phyloP scores from a whole-genome alignment of 2,113 vertebrate species.

The Natator depressus region DNA sequence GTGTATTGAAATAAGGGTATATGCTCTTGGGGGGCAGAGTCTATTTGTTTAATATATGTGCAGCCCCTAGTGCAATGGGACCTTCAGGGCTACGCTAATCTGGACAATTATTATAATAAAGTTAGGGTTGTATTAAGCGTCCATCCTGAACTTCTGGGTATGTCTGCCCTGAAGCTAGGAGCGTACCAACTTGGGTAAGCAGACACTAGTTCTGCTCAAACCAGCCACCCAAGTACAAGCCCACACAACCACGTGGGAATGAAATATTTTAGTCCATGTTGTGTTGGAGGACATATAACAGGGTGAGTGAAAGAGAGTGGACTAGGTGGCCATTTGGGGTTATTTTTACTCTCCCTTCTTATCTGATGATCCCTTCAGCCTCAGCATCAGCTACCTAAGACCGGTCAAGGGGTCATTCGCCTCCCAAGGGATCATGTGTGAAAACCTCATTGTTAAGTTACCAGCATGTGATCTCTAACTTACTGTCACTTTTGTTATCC shows the following conservation, averaged over 20 bases:
- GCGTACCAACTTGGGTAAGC: background rate
- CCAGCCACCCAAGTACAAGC: background rate
- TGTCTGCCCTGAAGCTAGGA: background rate
- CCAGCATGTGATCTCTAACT: background rate
- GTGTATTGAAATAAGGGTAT: background rate
- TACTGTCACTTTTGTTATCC: background rate
- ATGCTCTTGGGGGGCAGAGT: background rate
- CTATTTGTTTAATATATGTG: background rate
- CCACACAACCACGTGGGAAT: background rate
- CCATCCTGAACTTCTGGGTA: no score
- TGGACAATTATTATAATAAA: background rate
- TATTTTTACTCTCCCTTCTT: background rate
- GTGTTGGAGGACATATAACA: fast-evolving
- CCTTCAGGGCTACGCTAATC: background rate
- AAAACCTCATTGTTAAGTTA: background rate
- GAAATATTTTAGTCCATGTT: background rate
- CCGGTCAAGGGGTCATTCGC: background rate
- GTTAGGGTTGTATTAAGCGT: background rate
- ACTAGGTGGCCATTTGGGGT: background rate
- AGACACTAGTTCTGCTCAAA: background rate
- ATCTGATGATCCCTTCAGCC: background rate
- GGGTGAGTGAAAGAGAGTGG: background rate
- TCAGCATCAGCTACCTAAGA: background rate
- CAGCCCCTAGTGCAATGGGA: background rate
- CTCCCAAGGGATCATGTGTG: background rate